Evolutionary conservation across 2,113 vertebrate species (phyloP).

Genomic region (Lamprologus ornatipinnis): DNA sequence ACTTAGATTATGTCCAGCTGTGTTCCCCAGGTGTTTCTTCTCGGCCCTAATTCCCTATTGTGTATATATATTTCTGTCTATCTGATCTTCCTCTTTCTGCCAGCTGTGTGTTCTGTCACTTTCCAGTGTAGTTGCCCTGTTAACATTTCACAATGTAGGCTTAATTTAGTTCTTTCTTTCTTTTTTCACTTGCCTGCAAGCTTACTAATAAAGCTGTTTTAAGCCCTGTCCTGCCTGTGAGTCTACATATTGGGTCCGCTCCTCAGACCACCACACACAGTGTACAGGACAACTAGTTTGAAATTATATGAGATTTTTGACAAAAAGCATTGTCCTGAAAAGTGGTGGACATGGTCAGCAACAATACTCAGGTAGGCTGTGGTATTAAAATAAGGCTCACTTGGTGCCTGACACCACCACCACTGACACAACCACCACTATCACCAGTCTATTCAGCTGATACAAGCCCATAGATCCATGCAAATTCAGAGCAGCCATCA

Average conservation of each 20-base stretch:
- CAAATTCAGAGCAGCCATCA: neutral
- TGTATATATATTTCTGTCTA: neutral
- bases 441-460: neutral
- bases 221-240: neutral
- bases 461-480: neutral
- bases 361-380: neutral
- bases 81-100: neutral
- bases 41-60: neutral
- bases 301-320: neutral
- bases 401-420: neutral
- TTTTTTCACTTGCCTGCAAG: rapidly evolving
- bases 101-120: neutral
- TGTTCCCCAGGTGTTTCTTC: neutral
- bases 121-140: neutral
- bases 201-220: neutral
- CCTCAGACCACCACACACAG: neutral
- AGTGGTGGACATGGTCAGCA: neutral
- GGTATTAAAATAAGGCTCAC: neutral
- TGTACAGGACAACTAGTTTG: neutral
- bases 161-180: neutral
- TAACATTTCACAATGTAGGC: neutral
- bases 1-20: neutral
- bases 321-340: neutral
- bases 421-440: neutral
- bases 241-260: neutral